Base-by-base conservation (phyloP, 2,888 invertebrate species). In the Scaptomyza polygonia region DNA sequence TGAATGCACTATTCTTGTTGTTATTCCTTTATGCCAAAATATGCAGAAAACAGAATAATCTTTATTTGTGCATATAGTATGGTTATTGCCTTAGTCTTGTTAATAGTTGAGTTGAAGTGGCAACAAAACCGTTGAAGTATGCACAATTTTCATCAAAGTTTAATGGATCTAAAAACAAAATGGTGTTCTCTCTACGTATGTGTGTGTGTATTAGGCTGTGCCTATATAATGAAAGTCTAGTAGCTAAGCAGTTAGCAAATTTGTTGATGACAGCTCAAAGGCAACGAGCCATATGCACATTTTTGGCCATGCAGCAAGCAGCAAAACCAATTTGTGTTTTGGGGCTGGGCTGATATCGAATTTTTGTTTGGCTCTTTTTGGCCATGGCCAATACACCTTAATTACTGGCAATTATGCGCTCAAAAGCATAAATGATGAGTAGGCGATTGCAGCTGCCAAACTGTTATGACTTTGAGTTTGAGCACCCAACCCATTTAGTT, bases 321-420 rank as follows among this genome's bases (percentile, higher is more conserved):
- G 71, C 56, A n/a, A 34, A 34, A 34, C 2, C 76, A 81, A 75
- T 84, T 86, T 36, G 34, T 5, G n/a, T 44, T 30, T 55, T 5
- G 32, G 4, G 62, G 49, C 58, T 45, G 71, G 36, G 29, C 44
- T 61, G 76, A 77, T 86, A 86, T 86, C 67, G 72, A 69, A 72
- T 75, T 82, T 86, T 82, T 79, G 79, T 79, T 82, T 85, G 61
- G 48, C 43, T 44, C 65, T 58, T 40, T 36, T 65, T 47, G 72
- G 56, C 65, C 54, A 49, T 25, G 70, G 56, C 56, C 77, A 78
- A 87, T 85, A 79, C 81, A 73, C 82, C 88, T 88, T 83, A 88
- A 83, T 83, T 88, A 83, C 84, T 71, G 80, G 74, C 88, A 88
- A 86, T 86, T 83, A 86, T 88, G 86, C 65, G 84, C 81, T 88